A percentile compares a stretch with the other conserved stretches of the same genome.
Conservation (phyloP, 2,888 invertebrate species). For the Toxonevra muliebris region DNA sequence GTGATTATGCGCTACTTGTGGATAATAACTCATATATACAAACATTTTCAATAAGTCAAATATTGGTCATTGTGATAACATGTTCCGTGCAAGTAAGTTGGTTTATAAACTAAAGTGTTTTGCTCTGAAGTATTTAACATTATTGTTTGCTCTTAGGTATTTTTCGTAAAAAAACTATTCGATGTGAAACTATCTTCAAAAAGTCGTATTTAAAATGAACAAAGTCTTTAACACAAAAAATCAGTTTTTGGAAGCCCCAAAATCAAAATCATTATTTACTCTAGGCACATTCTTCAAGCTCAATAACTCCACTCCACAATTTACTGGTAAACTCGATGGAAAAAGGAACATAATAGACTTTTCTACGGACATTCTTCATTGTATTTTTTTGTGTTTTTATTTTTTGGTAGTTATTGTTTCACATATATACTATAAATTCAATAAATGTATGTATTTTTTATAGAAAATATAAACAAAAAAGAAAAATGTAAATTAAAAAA, state of each 20-base stretch:
- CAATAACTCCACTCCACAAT: not conserved
- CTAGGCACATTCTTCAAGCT: not conserved
- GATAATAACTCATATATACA: conserved; percentile 89
- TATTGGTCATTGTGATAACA: conserved; percentile 81
- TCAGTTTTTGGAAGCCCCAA: not conserved
- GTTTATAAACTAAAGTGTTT: not conserved
- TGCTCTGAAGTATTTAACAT: conserved; percentile 1
- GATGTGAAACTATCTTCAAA: conserved; percentile 75
- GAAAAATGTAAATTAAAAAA: not conserved
- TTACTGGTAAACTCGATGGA: conserved; percentile 14
- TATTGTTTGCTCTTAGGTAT: conserved; percentile 72
- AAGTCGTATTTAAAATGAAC: conserved; percentile 55
- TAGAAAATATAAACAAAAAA: conserved; percentile 11
- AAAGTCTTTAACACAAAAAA: not conserved
- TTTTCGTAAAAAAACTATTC: conserved; percentile 89
- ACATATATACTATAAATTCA: not conserved
- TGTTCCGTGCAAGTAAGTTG: conserved; percentile 74
- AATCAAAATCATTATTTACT: conserved; percentile 9
- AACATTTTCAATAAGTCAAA: conserved; percentile 88
- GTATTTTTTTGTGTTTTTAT: not conserved
- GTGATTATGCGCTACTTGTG: conserved; percentile 81
- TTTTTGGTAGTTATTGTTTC: conserved; percentile 8
- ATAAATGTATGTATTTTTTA: conserved; percentile 16
- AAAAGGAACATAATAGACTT: conserved; percentile 29
- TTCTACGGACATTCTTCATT: conserved; percentile 16